Evolutionary conservation across 2,797 vertebrate species (phyloP).

Genomic region (Phrynocephalus guinanensis): DNA sequence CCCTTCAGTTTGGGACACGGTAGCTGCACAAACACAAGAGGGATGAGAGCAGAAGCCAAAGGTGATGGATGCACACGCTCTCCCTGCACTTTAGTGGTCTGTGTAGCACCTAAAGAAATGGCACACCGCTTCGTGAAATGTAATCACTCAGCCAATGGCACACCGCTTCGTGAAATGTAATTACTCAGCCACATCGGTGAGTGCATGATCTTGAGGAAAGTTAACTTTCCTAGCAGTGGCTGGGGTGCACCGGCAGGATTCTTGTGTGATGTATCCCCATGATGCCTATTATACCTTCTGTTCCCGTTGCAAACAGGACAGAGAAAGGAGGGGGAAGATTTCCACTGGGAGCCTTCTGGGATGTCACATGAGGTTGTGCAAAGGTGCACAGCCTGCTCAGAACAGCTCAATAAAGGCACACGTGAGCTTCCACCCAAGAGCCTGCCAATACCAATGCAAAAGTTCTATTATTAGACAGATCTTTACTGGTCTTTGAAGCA

Average conservation of each 20-base stretch:
- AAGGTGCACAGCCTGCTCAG: constrained; percentile 63
- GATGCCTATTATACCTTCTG: constrained; percentile 71
- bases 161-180: constrained; percentile 74
- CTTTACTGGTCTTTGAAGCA: constrained; percentile 58
- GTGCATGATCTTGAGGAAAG: constrained; percentile 71
- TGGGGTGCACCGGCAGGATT: constrained; percentile 67
- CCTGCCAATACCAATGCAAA: constrained; percentile 61
- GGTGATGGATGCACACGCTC: constrained; percentile 8
- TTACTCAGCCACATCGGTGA: constrained; percentile 73
- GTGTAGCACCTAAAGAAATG: constrained; percentile 58
- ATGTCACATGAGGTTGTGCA: constrained; percentile 50
- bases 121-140: constrained; percentile 70
- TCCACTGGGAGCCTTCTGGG: constrained; percentile 63
- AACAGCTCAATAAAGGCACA: constrained; percentile 60
- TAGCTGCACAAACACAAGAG: constrained; percentile 34
- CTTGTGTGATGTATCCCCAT: constrained; percentile 65
- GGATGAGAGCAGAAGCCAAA: constrained; percentile 51
- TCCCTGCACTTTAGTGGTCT: constrained; percentile 66
- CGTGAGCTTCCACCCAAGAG: constrained; percentile 55
- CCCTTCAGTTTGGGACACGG: neutral
- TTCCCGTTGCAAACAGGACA: constrained; percentile 54
- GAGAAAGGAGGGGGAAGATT: constrained; percentile 21
- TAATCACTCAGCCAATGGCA: constrained; percentile 71
- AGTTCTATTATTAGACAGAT: constrained; percentile 63
- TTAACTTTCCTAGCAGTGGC: constrained; percentile 64